These are phyloP conservation scores for Drosophila watanabei DNA, from an alignment of 1,140 invertebrate genomes.

Conservation along the genomic window DNA sequence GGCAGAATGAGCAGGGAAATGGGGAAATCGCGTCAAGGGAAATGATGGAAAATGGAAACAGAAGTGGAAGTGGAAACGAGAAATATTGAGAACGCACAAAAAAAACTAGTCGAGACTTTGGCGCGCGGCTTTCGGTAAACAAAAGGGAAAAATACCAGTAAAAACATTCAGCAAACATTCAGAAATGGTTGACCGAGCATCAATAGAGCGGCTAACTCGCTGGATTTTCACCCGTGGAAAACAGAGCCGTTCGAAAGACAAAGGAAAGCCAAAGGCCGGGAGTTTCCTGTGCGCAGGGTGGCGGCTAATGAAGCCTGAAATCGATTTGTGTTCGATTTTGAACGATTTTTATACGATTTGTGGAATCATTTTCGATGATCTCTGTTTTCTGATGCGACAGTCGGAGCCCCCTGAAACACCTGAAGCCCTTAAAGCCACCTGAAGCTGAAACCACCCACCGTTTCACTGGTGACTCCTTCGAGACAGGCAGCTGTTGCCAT, in stretches of 20 bases:
- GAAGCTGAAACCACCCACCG: slow-evolving; percentile 53
- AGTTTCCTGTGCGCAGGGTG: slow-evolving; percentile 73
- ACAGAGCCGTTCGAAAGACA: slow-evolving; percentile 37
- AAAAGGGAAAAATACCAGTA: slow-evolving; percentile 23
- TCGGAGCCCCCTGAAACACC: slow-evolving; percentile 8
- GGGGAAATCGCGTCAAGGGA: slow-evolving; percentile 62
- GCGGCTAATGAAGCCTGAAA: slow-evolving; percentile 78
- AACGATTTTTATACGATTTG: slow-evolving; percentile 43
- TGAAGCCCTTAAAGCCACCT: slow-evolving; percentile 19
- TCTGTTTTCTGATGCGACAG: slow-evolving; percentile 31
- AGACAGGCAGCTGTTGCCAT: slow-evolving; percentile 71
- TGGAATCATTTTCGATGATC: slow-evolving; percentile 35
- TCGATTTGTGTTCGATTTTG: slow-evolving; percentile 60
- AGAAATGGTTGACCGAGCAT: slow-evolving; percentile 72
- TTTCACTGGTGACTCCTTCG: neutral
- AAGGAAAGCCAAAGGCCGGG: slow-evolving; percentile 61
- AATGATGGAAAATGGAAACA: slow-evolving; percentile 46
- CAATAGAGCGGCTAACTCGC: slow-evolving; percentile 65
- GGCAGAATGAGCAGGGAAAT: slow-evolving; percentile 68
- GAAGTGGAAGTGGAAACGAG: slow-evolving; percentile 38
- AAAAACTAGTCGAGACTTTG: slow-evolving; percentile 31
- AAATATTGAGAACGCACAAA: slow-evolving; percentile 60
- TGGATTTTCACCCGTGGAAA: slow-evolving; percentile 46
- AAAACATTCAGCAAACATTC: slow-evolving; percentile 33
- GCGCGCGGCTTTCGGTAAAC: slow-evolving; percentile 59